Evolutionary conservation across 2,888 invertebrate species (phyloP).

Genomic region (Portevinia maculata): DNA sequence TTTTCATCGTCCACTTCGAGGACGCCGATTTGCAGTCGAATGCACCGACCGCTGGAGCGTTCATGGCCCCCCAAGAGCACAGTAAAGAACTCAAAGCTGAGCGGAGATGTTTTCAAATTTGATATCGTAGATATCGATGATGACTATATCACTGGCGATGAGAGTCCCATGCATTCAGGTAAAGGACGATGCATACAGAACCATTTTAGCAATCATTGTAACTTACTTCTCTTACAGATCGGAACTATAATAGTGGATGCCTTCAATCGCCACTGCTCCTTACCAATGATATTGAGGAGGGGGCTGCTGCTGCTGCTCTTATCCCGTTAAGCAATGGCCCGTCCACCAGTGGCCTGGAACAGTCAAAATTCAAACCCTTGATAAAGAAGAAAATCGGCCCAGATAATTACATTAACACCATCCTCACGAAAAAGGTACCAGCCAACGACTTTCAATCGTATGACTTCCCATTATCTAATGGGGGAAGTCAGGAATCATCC

Average conservation of each 20-base stretch:
- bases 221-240: constrained; percentile 18
- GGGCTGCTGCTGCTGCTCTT: constrained; percentile 49
- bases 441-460: constrained; percentile 78
- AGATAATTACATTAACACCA: constrained; percentile 89
- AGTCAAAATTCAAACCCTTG: constrained; percentile 84
- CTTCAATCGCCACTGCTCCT: constrained; percentile 79
- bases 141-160: constrained; percentile 80
- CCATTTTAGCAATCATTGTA: background rate
- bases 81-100: constrained; percentile 83
- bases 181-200: too few relatives aligned
- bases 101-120: constrained; percentile 92
- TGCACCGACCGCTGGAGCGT: constrained; percentile 90
- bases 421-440: constrained; percentile 82
- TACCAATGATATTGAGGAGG: constrained; percentile 69
- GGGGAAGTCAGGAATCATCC: constrained; percentile 66
- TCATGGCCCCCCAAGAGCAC: constrained; percentile 88
- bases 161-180: constrained; percentile 78
- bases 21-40: constrained; percentile 75
- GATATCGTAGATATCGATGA: constrained; percentile 94
- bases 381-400: constrained; percentile 88
- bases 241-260: constrained; percentile 75
- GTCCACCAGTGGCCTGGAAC: constrained; percentile 76
- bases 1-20: constrained; percentile 80
- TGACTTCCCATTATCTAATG: constrained; percentile 80
- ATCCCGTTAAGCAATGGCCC: constrained; percentile 57